Conservation (phyloP, 2,113 vertebrate genomes). For the Lichenostomus cassidix region DNA sequence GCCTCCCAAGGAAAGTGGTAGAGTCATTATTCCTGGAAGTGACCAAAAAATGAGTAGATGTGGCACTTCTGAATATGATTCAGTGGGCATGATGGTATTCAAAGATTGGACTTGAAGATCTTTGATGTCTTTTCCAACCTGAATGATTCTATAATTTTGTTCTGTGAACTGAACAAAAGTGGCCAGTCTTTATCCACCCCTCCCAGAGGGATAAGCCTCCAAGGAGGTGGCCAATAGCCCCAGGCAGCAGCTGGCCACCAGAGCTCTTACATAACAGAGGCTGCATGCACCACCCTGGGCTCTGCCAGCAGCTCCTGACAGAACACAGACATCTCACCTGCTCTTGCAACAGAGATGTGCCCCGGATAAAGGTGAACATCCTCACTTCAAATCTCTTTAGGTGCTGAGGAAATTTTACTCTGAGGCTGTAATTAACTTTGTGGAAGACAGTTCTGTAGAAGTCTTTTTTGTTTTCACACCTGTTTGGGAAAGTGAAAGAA, state of each 20-base stretch:
- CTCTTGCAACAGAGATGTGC: background rate
- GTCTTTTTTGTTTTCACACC: slow-evolving; percentile 48
- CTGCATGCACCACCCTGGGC: background rate
- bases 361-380: slow-evolving; percentile 60
- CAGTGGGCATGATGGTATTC: background rate
- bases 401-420: slow-evolving; percentile 57
- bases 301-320: background rate
- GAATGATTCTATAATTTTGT: background rate
- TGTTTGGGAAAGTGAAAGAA: background rate
- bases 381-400: slow-evolving; percentile 72
- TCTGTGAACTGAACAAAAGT: background rate
- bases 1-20: background rate
- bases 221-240: background rate
- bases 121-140: background rate
- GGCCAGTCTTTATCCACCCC: background rate
- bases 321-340: background rate
- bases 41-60: background rate
- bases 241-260: background rate
- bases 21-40: background rate
- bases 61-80: background rate
- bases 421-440: background rate
- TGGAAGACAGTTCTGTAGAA: slow-evolving; percentile 54
- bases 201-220: background rate
- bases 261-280: background rate
- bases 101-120: background rate